Evolutionary conservation across 2,888 invertebrate genomes (phyloP).

Genomic region (Torymus texanus): DNA sequence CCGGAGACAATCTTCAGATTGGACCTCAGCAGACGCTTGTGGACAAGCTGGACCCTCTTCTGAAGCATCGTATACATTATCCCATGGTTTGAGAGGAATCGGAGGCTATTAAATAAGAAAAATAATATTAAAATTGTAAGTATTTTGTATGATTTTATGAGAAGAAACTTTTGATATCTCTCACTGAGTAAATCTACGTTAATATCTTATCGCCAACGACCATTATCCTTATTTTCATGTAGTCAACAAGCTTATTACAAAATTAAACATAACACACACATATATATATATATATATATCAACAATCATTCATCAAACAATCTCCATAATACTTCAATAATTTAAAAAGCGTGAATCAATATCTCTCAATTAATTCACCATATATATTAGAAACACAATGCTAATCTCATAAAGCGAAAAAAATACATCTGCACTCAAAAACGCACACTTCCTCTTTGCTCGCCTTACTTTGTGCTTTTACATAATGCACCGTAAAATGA

Average conservation of each 20-base stretch:
- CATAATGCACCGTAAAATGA: no score
- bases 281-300: no score
- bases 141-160: neutral
- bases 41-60: slow-evolving; percentile 79
- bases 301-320: no score
- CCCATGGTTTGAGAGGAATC: slow-evolving; percentile 76
- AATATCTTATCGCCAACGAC: neutral
- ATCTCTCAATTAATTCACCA: no score
- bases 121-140: neutral
- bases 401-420: neutral
- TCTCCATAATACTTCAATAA: no score
- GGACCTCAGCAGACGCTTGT: slow-evolving; percentile 69
- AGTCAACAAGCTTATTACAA: neutral
- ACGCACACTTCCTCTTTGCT: no score
- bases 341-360: no score
- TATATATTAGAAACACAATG: no score
- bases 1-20: slow-evolving; percentile 81
- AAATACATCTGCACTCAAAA: neutral
- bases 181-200: no score
- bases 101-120: slow-evolving; percentile 75
- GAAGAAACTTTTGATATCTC: no score
- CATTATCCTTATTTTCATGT: slow-evolving; percentile 14
- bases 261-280: no score
- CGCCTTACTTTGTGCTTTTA: no score
- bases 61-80: slow-evolving; percentile 77